Percentiles rank a stretch among this genome's conserved stretches.
phyloP scores from a whole-genome alignment of 2,113 vertebrate genomes.

The Hydrochoerus hydrochaeris region DNA sequence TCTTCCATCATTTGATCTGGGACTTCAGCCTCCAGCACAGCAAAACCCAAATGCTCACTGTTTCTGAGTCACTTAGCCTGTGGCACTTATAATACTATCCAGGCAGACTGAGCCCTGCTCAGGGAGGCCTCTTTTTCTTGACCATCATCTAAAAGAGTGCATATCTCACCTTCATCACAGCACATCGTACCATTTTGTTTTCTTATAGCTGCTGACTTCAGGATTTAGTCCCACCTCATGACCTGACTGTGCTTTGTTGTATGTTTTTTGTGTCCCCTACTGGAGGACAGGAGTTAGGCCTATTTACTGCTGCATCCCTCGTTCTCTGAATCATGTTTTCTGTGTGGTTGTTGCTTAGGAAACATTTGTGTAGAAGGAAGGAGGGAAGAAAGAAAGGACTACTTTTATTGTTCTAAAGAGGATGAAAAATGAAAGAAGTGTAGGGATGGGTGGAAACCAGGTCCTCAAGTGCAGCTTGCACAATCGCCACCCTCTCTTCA shows the following conservation, averaged over 20 bases:
- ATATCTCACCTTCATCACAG: too few species aligned
- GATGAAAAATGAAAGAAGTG: background rate
- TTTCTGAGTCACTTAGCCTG: background rate
- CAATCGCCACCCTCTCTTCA: background rate
- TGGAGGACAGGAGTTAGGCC: background rate
- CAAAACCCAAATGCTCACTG: too few species aligned
- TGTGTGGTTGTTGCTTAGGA: background rate
- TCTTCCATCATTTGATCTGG: background rate
- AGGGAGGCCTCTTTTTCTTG: background rate
- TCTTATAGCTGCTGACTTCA: background rate
- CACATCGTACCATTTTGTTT: background rate
- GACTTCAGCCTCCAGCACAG: background rate
- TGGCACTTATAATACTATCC: background rate
- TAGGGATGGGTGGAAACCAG: background rate
- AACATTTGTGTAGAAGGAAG: background rate
- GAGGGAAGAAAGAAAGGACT: background rate
- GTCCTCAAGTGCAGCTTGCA: rapidly evolving
- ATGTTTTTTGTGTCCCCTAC: background rate
- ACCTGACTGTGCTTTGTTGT: background rate
- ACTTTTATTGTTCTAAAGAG: background rate
- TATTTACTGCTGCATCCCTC: background rate
- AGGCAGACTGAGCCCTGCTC: rapidly evolving
- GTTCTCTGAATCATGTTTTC: background rate
- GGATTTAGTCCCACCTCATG: background rate
- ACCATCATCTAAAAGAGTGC: rapidly evolving